Evolutionary conservation across 2,888 invertebrate genomes (phyloP).

Genomic region (Dioctria rufipes): DNA sequence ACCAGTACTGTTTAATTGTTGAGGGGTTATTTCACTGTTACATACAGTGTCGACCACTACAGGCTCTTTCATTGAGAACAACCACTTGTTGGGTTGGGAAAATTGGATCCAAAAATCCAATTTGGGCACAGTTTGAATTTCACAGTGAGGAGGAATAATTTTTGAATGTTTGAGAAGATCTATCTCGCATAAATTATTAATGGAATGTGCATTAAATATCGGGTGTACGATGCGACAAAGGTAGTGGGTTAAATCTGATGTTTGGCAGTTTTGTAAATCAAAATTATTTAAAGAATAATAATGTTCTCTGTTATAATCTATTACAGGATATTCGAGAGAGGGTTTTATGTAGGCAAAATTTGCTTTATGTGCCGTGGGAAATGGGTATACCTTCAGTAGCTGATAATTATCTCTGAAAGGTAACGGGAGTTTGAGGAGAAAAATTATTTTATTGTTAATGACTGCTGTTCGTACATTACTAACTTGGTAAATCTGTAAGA

Average conservation of each 20-base stretch:
- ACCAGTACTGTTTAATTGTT: not conserved
- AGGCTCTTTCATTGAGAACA: not conserved
- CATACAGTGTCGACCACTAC: not conserved
- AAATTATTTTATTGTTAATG: too few species aligned
- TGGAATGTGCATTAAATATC: not conserved
- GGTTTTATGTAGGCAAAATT: not conserved
- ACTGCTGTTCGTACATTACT: too few species aligned
- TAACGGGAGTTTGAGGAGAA: too few species aligned
- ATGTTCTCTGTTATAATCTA: slow-evolving; percentile 1
- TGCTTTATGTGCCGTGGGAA: not conserved
- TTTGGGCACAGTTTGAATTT: slow-evolving; percentile 4
- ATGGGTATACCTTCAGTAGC: not conserved
- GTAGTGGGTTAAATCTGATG: not conserved
- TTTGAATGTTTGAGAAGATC: not conserved
- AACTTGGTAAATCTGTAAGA: too few species aligned
- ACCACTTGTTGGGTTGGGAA: slow-evolving; percentile 29
- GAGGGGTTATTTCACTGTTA: not conserved
- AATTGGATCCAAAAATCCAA: slow-evolving; percentile 16
- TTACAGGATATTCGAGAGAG: not conserved
- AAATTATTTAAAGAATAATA: slow-evolving; percentile 21
- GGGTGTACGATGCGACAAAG: not conserved
- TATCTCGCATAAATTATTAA: slow-evolving; percentile 16
- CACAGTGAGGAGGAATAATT: not conserved
- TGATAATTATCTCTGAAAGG: not conserved
- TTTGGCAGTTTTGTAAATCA: not conserved